Evolutionary conservation across 2,113 vertebrate species (phyloP), one percentile per base, ranked within the genome.

Genomic region (Menura novaehollandiae): DNA sequence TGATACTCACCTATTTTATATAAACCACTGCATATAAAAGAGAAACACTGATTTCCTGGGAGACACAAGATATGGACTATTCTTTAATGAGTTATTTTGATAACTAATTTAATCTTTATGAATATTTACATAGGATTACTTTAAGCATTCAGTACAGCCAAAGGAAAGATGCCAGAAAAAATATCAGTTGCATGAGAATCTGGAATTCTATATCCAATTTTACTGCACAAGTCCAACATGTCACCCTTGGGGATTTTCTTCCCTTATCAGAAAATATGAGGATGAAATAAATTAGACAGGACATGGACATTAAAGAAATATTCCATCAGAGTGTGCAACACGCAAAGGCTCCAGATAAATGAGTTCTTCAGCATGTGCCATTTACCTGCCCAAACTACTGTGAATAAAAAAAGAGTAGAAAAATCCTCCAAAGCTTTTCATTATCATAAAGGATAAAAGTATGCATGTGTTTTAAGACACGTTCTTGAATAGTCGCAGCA

Each of bases 151-250:
- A 69, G 21, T 12, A 86, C 21, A 89, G 39, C 23, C 43, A 84
- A 91, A 96, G 82, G 64, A 92, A 91, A 66, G 39, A 77, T 73
- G 88, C 68, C 91, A 93, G 87, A 23, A 82, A 80, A 91, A 96
- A 91, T 30, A 92, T 35, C 13, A 83, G 16, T 58, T 94, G 69
- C 74, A 84, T 71, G 85, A 92, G 85, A 93, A 91, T 79, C 76
- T 85, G 44, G 27, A 94, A 68, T 72, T 91, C 58, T 84, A 51
- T 41, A 75, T 68, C n/a, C 27, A 80, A 5, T 87, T 91, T 76
- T 89, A 71, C 74, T 41, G 22, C 47, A 51, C 6, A 72, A 71
- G 37, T 49, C n/a, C 53, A 80, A 67, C 23, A 79, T 8, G 52
- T 6, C 53, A 62, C 10, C 44, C 76, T 43, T 49, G 22, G 43